Base-by-base conservation (phyloP, 2,113 vertebrate species). In the Corythornis madagascariensis region DNA sequence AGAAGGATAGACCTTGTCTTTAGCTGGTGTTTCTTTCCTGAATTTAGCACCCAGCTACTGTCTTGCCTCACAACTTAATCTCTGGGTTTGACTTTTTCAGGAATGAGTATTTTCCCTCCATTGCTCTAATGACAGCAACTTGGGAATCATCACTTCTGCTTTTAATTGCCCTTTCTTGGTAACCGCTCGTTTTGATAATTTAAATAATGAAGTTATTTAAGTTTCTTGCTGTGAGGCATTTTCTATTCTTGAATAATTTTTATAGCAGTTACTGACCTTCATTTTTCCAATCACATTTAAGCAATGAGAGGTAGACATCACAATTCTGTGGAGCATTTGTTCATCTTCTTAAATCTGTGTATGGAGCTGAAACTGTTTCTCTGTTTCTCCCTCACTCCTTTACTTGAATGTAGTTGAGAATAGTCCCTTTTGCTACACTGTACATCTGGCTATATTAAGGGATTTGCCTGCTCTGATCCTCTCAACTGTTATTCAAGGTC, bases 181-280 rank as follows among this genome's bases (percentile, higher is more conserved):
- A 66, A 26, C 52, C 10, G 87, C 15, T 87, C 50, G 43, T 86
- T 82, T n/a, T 25, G 35, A 29, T 65, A 91, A 66, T 74, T 91
- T 69, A 76, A 86, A 28, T 89, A 66, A 89, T 66, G 42, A 63
- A 65, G 25, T 80, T 69, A 43, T 93, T n/a, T 16, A 81, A 24
- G 9, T 79, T 87, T 89, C 64, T 91, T 61, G n/a, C 75, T 70
- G 12, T 24, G 43, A 70, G 60, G 60, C 50, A 31, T 86, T 94
- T 88, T 79, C 67, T 90, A 28, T 25, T 52, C 38, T 66, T 88
- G n/a, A 93, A 52, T 86, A 74, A 53, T 76, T 94, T 69, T 78
- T 79, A 33, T 33, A 65, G 18, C 57, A 78, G 48, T 74, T 75
- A 56, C 57, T 87, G 74, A 85, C 63, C 63, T 93, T 92, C 15